Conservation (phyloP, 1,140 invertebrate genomes). For the Polyergus mexicanus region DNA sequence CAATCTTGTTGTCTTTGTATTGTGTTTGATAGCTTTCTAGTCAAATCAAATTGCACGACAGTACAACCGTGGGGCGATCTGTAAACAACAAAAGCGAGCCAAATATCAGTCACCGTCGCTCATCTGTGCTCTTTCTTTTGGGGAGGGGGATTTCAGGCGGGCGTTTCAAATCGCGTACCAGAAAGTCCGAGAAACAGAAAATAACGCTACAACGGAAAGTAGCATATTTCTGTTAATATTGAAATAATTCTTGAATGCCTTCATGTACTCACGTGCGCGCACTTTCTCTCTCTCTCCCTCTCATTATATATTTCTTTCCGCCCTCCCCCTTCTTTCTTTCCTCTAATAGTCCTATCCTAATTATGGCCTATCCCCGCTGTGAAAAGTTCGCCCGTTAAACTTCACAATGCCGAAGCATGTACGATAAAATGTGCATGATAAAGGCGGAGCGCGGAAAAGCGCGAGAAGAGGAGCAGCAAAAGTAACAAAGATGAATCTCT, state of each 20-base stretch:
- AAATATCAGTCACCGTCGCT: slow-evolving; percentile 82
- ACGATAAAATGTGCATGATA: slow-evolving; percentile 34
- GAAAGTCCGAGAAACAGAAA: slow-evolving; percentile 13
- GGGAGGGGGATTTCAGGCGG: slow-evolving; percentile 20
- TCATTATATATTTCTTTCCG: not conserved
- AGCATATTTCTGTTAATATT: slow-evolving; percentile 19
- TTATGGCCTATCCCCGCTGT: slow-evolving; percentile 15
- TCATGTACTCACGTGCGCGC: not conserved
- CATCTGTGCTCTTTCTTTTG: slow-evolving; percentile 50
- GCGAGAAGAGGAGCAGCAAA: slow-evolving; percentile 6
- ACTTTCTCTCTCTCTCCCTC: not conserved
- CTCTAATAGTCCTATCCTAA: slow-evolving; percentile 28
- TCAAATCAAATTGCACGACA: slow-evolving; percentile 86
- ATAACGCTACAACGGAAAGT: slow-evolving; percentile 34
- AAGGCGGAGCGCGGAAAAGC: slow-evolving; percentile 27
- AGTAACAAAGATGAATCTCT: not conserved
- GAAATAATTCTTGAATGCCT: slow-evolving; percentile 12
- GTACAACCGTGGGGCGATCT: slow-evolving; percentile 86
- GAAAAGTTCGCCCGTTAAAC: slow-evolving; percentile 20
- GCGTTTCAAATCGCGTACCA: slow-evolving; percentile 40
- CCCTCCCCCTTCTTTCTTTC: slow-evolving; percentile 7
- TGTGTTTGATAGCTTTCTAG: slow-evolving; percentile 86
- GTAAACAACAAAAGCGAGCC: slow-evolving; percentile 86
- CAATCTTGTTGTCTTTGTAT: slow-evolving; percentile 87
- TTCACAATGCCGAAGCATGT: not conserved